phyloP scores from a whole-genome alignment of 1,140 invertebrate species.

The Tetramorium parvispinum region DNA sequence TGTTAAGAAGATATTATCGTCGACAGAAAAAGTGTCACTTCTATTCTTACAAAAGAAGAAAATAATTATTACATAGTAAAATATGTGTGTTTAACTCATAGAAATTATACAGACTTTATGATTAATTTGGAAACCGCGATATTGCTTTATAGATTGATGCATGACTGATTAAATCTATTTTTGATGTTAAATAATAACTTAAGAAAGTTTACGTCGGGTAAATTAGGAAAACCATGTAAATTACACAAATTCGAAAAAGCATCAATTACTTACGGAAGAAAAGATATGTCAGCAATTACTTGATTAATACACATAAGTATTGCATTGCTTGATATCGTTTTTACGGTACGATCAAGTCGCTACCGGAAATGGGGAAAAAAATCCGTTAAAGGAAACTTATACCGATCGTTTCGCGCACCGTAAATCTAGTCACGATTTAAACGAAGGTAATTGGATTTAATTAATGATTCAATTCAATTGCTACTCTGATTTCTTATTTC shows the following conservation, averaged over 20 bases:
- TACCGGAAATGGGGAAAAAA: slow-evolving; percentile 14
- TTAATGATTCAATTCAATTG: slow-evolving; percentile 29
- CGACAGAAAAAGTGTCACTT: background rate
- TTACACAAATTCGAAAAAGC: background rate
- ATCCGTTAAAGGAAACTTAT: background rate
- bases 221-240: background rate
- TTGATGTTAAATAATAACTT: background rate
- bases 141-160: too few species aligned
- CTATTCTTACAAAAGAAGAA: background rate
- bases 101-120: background rate
- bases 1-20: background rate
- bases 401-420: background rate
- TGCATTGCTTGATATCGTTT: background rate
- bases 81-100: background rate
- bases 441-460: slow-evolving; percentile 29
- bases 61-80: background rate
- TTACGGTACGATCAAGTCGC: background rate
- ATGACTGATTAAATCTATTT: slow-evolving; percentile 10
- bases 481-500: slow-evolving; percentile 34
- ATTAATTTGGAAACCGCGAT: background rate
- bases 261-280: background rate
- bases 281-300: background rate
- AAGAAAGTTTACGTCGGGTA: background rate
- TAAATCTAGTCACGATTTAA: slow-evolving; percentile 28
- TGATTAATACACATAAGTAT: background rate